Conservation (phyloP, 2,797 vertebrate genomes). For the Antrozous pallidus region DNA sequence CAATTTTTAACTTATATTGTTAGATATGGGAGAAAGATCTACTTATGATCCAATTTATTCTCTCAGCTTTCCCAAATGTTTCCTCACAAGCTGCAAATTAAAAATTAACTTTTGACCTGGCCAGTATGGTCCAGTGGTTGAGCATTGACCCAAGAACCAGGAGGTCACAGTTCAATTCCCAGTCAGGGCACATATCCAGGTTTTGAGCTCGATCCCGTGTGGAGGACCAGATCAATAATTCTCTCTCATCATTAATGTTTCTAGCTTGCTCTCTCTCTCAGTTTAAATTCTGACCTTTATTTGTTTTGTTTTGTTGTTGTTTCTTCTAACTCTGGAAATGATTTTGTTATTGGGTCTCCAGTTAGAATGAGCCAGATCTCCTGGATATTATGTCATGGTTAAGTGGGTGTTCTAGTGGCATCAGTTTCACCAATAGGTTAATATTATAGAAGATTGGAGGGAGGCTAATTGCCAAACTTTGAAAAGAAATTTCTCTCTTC, state of each 20-base stretch:
- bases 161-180: no score
- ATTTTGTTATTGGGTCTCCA: not conserved
- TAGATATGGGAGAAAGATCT: constrained; percentile 35
- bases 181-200: no score
- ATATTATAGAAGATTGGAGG: not conserved
- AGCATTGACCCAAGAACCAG: no score
- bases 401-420: not conserved
- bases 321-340: not conserved
- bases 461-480: not conserved
- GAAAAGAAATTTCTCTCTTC: not conserved
- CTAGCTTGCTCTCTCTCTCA: not conserved
- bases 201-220: no score
- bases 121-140: no score
- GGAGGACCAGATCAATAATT: no score
- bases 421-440: not conserved
- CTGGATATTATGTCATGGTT: not conserved
- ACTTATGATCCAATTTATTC: constrained; percentile 37
- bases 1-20: constrained; percentile 46
- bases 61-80: constrained; percentile 40
- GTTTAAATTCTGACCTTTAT: not conserved
- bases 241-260: no score
- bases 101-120: not conserved
- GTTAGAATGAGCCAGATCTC: not conserved
- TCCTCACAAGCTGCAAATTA: constrained; percentile 24
- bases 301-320: not conserved